Conservation (phyloP, 2,888 invertebrate genomes). For the Nemotelus nigrinus region DNA sequence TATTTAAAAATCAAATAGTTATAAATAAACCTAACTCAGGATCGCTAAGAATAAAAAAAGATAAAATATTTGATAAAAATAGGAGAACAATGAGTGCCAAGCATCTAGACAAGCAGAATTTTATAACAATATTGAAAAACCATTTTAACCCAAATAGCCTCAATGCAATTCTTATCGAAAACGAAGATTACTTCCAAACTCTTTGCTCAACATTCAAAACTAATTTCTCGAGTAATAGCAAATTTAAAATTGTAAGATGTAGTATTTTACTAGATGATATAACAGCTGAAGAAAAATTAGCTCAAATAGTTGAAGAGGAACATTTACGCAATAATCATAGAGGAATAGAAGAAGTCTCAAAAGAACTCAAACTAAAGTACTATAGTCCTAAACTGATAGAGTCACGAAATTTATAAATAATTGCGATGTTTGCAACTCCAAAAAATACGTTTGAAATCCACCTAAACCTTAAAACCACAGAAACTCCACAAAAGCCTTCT, state of each 20-base stretch:
- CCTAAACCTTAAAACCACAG: constrained; percentile 46
- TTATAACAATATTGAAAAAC: constrained; percentile 45
- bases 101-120: constrained; percentile 13
- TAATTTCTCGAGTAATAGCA: no score
- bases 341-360: constrained; percentile 4
- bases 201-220: constrained; percentile 1
- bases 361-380: background rate
- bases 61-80: constrained; percentile 42
- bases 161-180: constrained; percentile 42
- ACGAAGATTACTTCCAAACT: constrained; percentile 40
- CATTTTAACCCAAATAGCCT: constrained; percentile 41
- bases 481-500: constrained; percentile 50
- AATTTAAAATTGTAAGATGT: no score
- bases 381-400: background rate
- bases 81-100: constrained; percentile 44
- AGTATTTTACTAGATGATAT: no score
- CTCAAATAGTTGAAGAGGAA: no score
- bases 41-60: constrained; percentile 39
- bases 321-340: no score
- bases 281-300: no score
- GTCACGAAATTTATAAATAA: constrained; percentile 23
- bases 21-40: constrained; percentile 39
- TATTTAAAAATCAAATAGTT: constrained; percentile 47
- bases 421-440: background rate
- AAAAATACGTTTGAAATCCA: constrained; percentile 19